Percentiles rank a stretch among this genome's conserved stretches.
These are phyloP conservation scores for Diloba caeruleocephala DNA, from an alignment of 2,888 invertebrate species.

Conservation along the genomic window DNA sequence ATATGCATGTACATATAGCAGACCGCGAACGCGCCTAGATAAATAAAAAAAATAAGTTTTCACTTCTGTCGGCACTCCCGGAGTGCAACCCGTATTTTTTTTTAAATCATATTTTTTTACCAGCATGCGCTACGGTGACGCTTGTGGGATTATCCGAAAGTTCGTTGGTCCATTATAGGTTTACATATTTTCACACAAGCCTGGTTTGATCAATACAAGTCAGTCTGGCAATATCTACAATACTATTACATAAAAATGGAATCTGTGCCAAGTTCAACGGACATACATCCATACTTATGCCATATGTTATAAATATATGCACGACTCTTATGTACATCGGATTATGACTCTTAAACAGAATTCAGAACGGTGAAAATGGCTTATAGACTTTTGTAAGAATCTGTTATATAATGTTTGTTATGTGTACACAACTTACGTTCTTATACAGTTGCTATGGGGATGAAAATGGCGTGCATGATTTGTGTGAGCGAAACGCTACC, in stretches of 20 bases:
- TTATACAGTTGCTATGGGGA: background rate
- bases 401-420: background rate
- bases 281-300: conserved; percentile 1
- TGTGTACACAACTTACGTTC: background rate
- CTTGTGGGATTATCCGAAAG: no score
- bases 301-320: conserved; percentile 4
- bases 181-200: no score
- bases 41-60: no score
- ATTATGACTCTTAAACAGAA: background rate
- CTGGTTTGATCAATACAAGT: conserved; percentile 17
- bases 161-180: no score
- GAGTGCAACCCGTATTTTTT: no score
- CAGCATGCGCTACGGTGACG: no score
- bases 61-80: no score
- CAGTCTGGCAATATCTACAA: conserved; percentile 6
- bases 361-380: conserved; percentile 5
- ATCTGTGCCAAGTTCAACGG: conserved; percentile 43
- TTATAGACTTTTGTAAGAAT: background rate
- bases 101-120: no score
- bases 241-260: conserved; percentile 39
- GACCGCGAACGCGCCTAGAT: no score
- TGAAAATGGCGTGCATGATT: conserved; percentile 1
- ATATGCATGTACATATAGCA: no score
- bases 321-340: background rate
- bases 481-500: background rate